Evolutionary conservation across 2,888 invertebrate species (phyloP), one percentile per base, ranked within the genome.

Genomic region (Lacanobia oleracea): DNA sequence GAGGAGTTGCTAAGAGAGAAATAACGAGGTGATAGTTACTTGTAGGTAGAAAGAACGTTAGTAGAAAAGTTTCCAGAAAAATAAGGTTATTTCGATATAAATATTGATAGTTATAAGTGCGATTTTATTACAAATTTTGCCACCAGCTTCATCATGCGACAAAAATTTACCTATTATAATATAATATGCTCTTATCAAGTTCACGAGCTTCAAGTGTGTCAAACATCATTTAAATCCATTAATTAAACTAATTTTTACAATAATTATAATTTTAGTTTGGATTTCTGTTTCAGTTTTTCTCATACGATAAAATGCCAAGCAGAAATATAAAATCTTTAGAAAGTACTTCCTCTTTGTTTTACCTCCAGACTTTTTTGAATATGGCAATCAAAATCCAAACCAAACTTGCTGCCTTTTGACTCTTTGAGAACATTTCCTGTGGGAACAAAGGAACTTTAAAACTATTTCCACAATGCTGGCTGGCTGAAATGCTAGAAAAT

Each of bases 21-120:
- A 64, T 76, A 71, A 75, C 60, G 50, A 67, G 48, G 18, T 37
- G 37, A 40, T 45, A 37, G 33, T 77, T 12, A 21, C 7, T 23
- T 51, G 18, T 8, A 43, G 14, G 18, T 70, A 23, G 18, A 59
- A 51, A 23, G 18, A 59, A 51, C 1, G 16, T 45, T 7, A 64
- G 16, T 33, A 10, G 3, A 16, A 37, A 14, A n/a, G 33, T 16
- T 27, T 3, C n/a, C 14, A 50, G 16, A 16, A 40, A 18, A 2
- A 33, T 2, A 0, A 12, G 14, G n/a, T 0, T 45, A 48, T 48
- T 68, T 50, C 12, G 43, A 5, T 14, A 43, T 43, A 43, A 43
- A 43, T 3, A 43, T 43, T 43, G 2, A 43, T 4, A 43, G 43
- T 43, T 43, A 14, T 43, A 12, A 43, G 12, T 43, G 12, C 43